phyloP scores from a whole-genome alignment of 2,113 vertebrate species.

The Syngnathus typhle region DNA sequence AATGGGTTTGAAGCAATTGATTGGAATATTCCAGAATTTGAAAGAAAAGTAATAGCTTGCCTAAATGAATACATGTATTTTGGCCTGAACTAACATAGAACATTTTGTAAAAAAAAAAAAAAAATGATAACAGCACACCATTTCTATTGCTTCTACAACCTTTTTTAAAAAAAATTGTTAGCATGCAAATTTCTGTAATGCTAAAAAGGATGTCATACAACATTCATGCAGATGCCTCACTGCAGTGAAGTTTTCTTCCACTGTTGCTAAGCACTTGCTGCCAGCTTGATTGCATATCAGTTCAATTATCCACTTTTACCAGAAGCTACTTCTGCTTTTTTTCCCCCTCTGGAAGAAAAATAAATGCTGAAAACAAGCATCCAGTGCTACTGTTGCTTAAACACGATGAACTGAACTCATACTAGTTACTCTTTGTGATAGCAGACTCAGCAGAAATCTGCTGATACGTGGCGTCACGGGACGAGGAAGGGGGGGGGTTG shows the following conservation, averaged over 20 bases:
- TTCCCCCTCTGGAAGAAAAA: background rate
- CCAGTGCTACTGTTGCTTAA: constrained; percentile 24
- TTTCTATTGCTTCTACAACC: no score
- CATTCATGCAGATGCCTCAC: background rate
- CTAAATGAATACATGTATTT: constrained; percentile 12
- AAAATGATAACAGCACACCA: background rate
- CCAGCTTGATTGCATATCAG: constrained; percentile 1
- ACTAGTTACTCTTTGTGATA: constrained; percentile 36
- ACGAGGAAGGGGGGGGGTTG: constrained; percentile 6
- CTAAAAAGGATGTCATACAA: background rate
- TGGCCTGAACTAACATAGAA: background rate
- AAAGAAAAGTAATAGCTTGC: constrained; percentile 17
- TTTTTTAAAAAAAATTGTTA: background rate
- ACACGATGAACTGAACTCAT: constrained; percentile 43
- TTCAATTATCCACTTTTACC: background rate
- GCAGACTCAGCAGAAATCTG: constrained; percentile 53
- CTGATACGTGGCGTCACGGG: constrained; percentile 52
- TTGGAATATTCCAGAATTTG: constrained; percentile 14
- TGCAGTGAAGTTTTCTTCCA: background rate
- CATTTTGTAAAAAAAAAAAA: background rate
- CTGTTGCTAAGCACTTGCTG: background rate
- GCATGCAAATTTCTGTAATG: background rate
- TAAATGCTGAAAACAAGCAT: constrained; percentile 32
- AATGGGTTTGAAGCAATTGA: constrained; percentile 36
- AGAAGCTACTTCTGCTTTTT: constrained; percentile 2